phyloP scores from a whole-genome alignment of 2,888 invertebrate species.

The Dryobotodes eremita region DNA sequence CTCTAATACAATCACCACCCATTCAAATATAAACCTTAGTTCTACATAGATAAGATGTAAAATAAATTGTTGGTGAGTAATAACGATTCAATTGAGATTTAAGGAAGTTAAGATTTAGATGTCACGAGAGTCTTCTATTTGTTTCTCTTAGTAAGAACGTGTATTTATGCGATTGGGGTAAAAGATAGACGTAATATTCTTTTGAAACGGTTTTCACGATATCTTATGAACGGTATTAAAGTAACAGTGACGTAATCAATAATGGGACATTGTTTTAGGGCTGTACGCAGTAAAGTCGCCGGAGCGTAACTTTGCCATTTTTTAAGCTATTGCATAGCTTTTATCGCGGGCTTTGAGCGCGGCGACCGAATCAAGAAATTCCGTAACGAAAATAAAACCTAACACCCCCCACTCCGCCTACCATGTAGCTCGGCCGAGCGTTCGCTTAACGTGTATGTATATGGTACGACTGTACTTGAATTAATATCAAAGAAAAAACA shows the following conservation, averaged over 20 bases:
- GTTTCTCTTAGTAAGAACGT: conserved; percentile 41
- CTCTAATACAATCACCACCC: conserved; percentile 41
- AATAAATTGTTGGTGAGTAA: not conserved
- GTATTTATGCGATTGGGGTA: conserved; percentile 24
- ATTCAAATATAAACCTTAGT: conserved; percentile 36
- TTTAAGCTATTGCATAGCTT: too few species aligned
- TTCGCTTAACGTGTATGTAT: too few species aligned
- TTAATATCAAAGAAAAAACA: too few species aligned
- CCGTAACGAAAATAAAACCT: too few species aligned
- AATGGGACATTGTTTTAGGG: not conserved
- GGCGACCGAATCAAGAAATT: too few species aligned
- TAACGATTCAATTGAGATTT: conserved; percentile 58
- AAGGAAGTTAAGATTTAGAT: conserved; percentile 63
- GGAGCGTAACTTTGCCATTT: too few species aligned
- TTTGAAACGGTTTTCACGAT: conserved; percentile 1
- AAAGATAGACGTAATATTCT: conserved; percentile 22
- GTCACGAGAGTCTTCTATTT: conserved; percentile 55
- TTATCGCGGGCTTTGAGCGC: too few species aligned
- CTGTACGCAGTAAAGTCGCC: not conserved
- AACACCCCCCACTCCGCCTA: too few species aligned
- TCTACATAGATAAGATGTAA: rapidly evolving
- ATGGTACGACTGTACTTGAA: too few species aligned
- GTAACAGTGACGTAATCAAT: conserved; percentile 26
- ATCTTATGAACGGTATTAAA: not conserved
- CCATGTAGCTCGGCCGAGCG: too few species aligned